phyloP scores from a whole-genome alignment of 92 coral and sea anemone genomes.

The Pocillopora meandrina region DNA sequence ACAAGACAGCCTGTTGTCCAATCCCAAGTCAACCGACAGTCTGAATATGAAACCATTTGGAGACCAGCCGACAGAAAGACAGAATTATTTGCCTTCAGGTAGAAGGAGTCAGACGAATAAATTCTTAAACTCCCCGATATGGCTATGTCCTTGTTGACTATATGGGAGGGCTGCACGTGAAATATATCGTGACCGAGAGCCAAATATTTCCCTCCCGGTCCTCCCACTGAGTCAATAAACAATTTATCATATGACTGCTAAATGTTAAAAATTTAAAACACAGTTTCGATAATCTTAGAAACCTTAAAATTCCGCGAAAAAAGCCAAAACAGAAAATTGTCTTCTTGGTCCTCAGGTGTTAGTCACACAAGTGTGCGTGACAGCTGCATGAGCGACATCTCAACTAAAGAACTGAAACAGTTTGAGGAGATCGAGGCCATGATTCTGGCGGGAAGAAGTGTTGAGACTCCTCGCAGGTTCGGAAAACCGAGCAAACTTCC shows the following conservation, averaged over 20 bases:
- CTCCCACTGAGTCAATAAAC: no score
- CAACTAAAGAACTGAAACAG: constrained; percentile 72
- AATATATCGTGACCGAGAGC: no score
- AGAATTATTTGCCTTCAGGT: constrained; percentile 17
- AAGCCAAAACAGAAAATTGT: no score
- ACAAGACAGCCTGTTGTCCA: constrained; percentile 54
- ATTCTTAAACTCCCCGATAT: no score
- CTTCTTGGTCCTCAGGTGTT: no score
- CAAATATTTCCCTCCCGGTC: no score
- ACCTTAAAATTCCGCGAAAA: no score
- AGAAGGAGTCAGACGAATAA: not conserved
- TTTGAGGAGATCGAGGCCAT: constrained; percentile 87
- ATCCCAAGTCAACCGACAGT: constrained; percentile 62
- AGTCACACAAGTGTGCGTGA: not conserved
- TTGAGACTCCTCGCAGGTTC: constrained; percentile 40
- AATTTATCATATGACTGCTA: no score
- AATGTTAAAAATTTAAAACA: no score
- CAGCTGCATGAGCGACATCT: constrained; percentile 54
- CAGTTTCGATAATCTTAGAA: no score
- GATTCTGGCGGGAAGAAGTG: constrained; percentile 67
- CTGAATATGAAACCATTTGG: constrained; percentile 32
- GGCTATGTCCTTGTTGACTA: no score
- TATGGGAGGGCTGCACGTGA: no score
- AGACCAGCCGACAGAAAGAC: not conserved
- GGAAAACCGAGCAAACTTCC: constrained; percentile 10